phyloP scores from a whole-genome alignment of 1,140 invertebrate species.

The Hydropsyche tenuis region DNA sequence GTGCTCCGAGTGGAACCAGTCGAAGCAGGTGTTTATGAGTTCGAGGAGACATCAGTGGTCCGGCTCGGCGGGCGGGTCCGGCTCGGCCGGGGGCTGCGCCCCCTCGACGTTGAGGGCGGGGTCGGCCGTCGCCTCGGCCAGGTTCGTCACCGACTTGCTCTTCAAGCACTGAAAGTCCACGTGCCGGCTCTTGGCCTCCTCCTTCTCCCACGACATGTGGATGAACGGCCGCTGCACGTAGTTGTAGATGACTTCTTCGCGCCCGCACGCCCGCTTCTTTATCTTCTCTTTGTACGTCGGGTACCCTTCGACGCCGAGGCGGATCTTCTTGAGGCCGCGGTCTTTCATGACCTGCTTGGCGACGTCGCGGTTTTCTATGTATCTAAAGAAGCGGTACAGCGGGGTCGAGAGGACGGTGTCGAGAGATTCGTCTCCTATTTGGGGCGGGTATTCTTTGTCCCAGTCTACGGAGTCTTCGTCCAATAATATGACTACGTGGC shows the following conservation, averaged over 20 bases:
- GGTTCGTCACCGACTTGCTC: slow-evolving; percentile 92
- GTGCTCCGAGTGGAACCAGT: slow-evolving; percentile 2
- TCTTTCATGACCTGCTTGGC: slow-evolving; percentile 99
- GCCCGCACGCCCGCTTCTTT: slow-evolving; percentile 87
- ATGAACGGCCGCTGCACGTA: slow-evolving; percentile 99
- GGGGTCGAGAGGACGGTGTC: slow-evolving; percentile 91
- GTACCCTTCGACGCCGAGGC: slow-evolving; percentile 98
- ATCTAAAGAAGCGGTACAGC: slow-evolving; percentile 98
- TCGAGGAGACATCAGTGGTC: slow-evolving; percentile 42
- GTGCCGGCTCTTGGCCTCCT: slow-evolving; percentile 98
- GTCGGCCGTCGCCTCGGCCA: slow-evolving; percentile 91
- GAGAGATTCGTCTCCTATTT: slow-evolving; percentile 96
- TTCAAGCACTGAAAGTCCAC: slow-evolving; percentile 98
- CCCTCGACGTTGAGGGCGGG: slow-evolving; percentile 61
- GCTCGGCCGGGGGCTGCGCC: slow-evolving; percentile 24
- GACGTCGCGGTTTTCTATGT: slow-evolving; percentile 97
- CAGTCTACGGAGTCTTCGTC: slow-evolving; percentile 97
- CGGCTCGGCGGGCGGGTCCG: slow-evolving; percentile 38
- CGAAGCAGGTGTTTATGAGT: neutral
- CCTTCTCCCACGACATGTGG: slow-evolving; percentile 99
- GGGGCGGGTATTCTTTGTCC: slow-evolving; percentile 97
- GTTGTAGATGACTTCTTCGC: slow-evolving; percentile 97
- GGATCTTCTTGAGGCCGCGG: slow-evolving; percentile 96
- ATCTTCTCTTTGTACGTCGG: slow-evolving; percentile 99
- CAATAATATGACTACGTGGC: slow-evolving; percentile 92